Conservation (phyloP, 2,113 vertebrate species). For the Cervus canadensis region DNA sequence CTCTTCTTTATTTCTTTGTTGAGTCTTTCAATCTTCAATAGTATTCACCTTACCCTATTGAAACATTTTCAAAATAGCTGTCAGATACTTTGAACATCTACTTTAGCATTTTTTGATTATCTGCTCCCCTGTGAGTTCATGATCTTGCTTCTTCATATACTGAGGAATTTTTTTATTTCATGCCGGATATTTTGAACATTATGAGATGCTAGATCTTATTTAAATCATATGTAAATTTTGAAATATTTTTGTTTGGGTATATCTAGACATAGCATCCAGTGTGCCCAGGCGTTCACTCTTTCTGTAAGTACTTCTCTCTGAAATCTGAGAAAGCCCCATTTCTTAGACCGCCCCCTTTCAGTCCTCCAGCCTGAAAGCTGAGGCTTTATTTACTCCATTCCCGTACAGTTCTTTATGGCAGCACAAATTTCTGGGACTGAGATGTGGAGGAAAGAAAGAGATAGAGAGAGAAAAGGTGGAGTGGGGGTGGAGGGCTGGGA, state of each 20-base stretch:
- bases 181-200: background rate
- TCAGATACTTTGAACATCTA: background rate
- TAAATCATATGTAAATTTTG: background rate
- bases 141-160: background rate
- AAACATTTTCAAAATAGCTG: background rate
- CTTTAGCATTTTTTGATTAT: background rate
- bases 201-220: background rate
- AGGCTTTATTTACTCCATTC: background rate
- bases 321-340: background rate
- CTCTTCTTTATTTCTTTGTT: background rate
- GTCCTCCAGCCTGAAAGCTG: background rate
- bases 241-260: background rate
- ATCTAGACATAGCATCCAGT: background rate
- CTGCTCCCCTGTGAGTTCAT: background rate
- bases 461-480: background rate
- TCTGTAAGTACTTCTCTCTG: background rate
- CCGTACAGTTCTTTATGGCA: accelerated
- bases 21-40: background rate
- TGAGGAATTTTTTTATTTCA: background rate
- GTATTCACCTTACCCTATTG: background rate
- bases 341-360: background rate
- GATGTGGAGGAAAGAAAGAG: background rate
- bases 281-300: background rate
- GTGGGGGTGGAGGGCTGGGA: accelerated
- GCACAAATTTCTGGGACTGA: background rate